A percentile compares a stretch with the other conserved stretches of the same genome.
Conservation (phyloP, 1,140 invertebrate genomes). For the Aphaenogaster floridana region DNA sequence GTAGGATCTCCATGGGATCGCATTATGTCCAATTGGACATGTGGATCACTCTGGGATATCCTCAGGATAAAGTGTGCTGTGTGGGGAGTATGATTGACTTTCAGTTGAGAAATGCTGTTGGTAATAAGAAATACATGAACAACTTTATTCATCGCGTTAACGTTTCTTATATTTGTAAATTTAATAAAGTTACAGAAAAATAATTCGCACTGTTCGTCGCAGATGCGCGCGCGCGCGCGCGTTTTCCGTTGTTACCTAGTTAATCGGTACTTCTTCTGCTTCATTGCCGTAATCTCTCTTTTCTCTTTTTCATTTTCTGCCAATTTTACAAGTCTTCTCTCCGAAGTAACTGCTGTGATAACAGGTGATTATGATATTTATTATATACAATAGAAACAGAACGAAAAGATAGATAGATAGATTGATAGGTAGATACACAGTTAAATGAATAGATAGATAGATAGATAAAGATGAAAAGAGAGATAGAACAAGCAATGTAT, state of each 20-base stretch:
- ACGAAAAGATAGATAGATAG: conserved; percentile 21
- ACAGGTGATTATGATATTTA: conserved; percentile 49
- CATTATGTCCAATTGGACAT: too few species aligned
- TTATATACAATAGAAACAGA: conserved; percentile 33
- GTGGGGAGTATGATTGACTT: background rate
- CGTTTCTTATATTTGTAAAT: background rate
- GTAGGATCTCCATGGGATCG: too few species aligned
- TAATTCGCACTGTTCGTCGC: conserved; percentile 54
- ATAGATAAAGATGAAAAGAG: background rate
- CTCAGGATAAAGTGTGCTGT: too few species aligned
- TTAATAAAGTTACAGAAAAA: background rate
- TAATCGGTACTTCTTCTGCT: background rate
- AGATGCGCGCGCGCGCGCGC: conserved; percentile 21
- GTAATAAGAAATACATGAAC: background rate
- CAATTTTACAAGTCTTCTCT: conserved; percentile 30
- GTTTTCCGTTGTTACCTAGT: background rate
- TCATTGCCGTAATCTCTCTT: background rate
- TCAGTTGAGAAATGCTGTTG: background rate
- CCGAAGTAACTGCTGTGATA: conserved; percentile 77
- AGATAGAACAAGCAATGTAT: background rate
- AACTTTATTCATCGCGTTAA: conserved; percentile 23
- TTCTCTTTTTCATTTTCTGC: background rate
- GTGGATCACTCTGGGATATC: too few species aligned
- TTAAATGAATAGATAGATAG: background rate
- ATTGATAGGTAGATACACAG: background rate